A percentile compares a stretch with the other conserved stretches of the same genome.
Conservation (phyloP, 2,797 vertebrate species). For the Platyrinchus mystaceus region DNA sequence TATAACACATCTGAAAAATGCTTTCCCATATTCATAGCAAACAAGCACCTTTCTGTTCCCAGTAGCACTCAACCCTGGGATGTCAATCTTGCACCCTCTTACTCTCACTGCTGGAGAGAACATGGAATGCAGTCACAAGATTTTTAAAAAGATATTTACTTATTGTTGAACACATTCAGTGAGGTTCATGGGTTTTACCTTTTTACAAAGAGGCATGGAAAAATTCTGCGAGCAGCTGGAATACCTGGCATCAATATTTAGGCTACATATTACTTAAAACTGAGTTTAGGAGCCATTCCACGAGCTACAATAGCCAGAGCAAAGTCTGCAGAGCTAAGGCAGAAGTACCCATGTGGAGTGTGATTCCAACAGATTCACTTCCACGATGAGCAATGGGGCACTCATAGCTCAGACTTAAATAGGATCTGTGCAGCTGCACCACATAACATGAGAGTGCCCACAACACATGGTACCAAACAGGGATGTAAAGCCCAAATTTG, state of each 20-base stretch:
- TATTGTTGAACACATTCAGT: neutral
- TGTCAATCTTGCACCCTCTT: neutral
- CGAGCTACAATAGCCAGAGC: neutral
- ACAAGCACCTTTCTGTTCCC: neutral
- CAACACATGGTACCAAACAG: neutral
- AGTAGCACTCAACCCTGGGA: neutral
- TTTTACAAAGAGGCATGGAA: neutral
- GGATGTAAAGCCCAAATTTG: neutral
- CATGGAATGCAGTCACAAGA: neutral
- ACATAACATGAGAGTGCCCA: too few species aligned
- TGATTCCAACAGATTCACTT: neutral
- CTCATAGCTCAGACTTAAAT: neutral
- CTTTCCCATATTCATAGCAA: neutral
- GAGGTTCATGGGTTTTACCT: neutral
- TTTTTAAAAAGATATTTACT: neutral
- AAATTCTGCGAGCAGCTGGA: neutral
- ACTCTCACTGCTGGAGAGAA: neutral
- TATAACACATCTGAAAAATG: neutral
- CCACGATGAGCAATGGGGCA: neutral
- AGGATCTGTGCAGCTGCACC: neutral
- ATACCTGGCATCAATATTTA: neutral
- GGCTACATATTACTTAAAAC: neutral
- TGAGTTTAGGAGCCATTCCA: neutral
- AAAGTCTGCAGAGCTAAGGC: neutral
- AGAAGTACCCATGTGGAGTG: neutral